A percentile compares a stretch with the other conserved stretches of the same genome.
phyloP scores from a whole-genome alignment of 2,113 vertebrate species.

The Megaceryle torquata region DNA sequence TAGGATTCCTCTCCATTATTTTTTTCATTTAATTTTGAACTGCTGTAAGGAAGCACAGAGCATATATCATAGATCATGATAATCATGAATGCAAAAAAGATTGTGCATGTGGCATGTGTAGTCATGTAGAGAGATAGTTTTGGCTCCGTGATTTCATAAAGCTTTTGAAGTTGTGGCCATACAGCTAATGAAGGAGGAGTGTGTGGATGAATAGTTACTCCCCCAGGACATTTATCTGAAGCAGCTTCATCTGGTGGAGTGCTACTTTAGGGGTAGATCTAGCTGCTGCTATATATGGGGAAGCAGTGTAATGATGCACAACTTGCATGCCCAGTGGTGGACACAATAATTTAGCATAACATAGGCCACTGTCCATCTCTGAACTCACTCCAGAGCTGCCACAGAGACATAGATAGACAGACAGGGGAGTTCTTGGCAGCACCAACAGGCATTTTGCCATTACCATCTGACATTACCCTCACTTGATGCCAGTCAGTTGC shows the following conservation, averaged over 20 bases:
- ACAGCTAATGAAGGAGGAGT: background rate
- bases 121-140: background rate
- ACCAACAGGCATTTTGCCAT: background rate
- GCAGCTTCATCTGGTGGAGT: background rate
- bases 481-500: background rate
- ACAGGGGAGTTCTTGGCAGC: background rate
- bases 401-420: background rate
- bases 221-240: background rate
- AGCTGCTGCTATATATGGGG: background rate
- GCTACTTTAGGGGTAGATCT: background rate
- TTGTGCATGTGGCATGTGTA: background rate
- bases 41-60: background rate
- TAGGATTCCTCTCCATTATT: background rate
- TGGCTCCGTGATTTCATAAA: background rate
- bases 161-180: background rate
- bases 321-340: background rate
- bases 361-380: background rate
- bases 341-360: background rate
- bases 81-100: background rate
- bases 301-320: background rate
- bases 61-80: background rate
- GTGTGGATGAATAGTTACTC: background rate
- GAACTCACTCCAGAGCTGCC: background rate
- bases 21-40: background rate
- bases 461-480: background rate